Base-by-base conservation (phyloP, 2,888 invertebrate genomes). In the Drosophila picticornis region DNA sequence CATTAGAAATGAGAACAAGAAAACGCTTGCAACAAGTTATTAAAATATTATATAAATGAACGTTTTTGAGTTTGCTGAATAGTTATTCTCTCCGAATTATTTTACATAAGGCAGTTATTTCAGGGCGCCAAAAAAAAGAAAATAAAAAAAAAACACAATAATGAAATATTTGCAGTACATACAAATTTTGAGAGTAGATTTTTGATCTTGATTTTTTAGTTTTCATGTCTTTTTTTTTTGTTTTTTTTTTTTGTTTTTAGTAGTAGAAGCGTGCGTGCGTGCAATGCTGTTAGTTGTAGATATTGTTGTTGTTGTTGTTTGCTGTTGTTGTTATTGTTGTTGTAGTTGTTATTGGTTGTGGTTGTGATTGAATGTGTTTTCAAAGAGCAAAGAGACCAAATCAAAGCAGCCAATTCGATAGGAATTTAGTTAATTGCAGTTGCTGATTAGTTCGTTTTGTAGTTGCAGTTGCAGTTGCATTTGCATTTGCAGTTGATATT, bases 341-440 rank as follows among this genome's bases (percentile, higher is more conserved):
- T 50, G 68, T 69, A 65, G 27, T 68, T 77, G 60, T 75, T 59
- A 51, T 69, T 58, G 56, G 61, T 80, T 63, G 60, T 63, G 52
- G 69, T 77, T 60, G 70, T 79, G 38, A 78, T 66, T 62, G 48
- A 66, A 75, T 79, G 72, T 71, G 77, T 81, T 71, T 70, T 67
- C 48, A 72, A 66, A 67, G 58, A 75, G 82, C 82, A 81, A 83
- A 85, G 70, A 76, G 66, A 85, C 83, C 88, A 83, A 88, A 88
- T 83, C 68, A 83, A 88, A 85, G 86, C 86, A 83, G 81, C 83
- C 87, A 83, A 86, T 88, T 80, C 60, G 63, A 66, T 59, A 63
- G 57, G 60, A 71, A 63, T 73, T 81, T 71, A 55, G 60, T 79
- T 77, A 77, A 63, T 72, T 74, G 77, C 66, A 56, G 61, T 73